Evolutionary conservation across 2,113 vertebrate genomes (phyloP).

Genomic region (Gambusia holbrooki): DNA sequence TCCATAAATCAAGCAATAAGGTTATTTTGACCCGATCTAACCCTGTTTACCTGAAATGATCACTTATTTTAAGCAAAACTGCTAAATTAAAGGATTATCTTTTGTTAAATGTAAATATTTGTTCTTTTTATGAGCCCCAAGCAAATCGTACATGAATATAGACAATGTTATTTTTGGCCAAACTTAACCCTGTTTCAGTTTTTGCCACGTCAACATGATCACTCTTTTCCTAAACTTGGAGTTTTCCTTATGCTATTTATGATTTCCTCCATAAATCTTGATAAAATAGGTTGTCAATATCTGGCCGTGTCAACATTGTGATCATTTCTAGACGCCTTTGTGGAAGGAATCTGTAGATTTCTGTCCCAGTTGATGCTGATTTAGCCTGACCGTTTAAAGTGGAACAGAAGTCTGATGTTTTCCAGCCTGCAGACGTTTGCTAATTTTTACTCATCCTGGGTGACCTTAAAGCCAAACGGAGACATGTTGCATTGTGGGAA

Average conservation of each 20-base stretch:
- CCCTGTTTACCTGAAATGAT: too few relatives aligned
- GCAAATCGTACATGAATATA: too few relatives aligned
- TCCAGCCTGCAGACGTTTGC: neutral
- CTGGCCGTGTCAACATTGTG: neutral
- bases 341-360: too few relatives aligned
- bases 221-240: neutral
- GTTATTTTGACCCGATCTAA: neutral
- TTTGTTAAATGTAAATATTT: too few relatives aligned
- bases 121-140: too few relatives aligned
- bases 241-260: neutral
- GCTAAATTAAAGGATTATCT: too few relatives aligned
- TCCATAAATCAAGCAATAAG: neutral
- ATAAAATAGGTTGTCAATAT: neutral
- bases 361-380: too few relatives aligned
- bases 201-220: neutral
- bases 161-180: too few relatives aligned
- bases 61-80: too few relatives aligned
- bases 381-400: too few relatives aligned
- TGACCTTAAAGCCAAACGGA: neutral
- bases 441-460: neutral
- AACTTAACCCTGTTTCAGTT: neutral
- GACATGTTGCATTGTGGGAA: neutral
- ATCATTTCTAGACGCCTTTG: too few relatives aligned
- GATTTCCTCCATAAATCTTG: neutral
- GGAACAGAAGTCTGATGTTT: neutral